phyloP scores from a whole-genome alignment of 1,140 invertebrate species.

The Gryllus bimaculatus region DNA sequence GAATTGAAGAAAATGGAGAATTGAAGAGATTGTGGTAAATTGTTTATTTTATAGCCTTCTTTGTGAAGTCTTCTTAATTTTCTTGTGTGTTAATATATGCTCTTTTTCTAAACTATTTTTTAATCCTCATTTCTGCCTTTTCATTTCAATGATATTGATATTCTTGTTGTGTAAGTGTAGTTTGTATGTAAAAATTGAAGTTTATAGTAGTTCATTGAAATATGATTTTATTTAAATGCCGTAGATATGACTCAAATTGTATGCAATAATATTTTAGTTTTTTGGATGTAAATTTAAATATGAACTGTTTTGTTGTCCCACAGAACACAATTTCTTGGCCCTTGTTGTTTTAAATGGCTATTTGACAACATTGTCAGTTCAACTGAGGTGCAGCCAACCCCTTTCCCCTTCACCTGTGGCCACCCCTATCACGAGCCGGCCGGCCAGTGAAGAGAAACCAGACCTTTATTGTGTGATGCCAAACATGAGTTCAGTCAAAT shows the following conservation, averaged over 20 bases:
- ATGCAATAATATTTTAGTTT: no score
- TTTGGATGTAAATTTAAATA: neutral
- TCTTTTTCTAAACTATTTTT: no score
- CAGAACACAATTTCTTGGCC: slow-evolving; percentile 55
- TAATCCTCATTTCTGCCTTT: no score
- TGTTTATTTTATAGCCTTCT: neutral
- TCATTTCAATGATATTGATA: no score
- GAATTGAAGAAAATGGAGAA: neutral
- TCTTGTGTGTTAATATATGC: no score
- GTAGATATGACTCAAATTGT: no score
- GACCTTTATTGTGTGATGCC: slow-evolving; percentile 52
- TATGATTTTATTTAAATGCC: no score
- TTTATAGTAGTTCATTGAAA: no score
- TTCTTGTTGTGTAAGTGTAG: no score
- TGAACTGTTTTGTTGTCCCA: neutral
- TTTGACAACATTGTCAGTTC: slow-evolving; percentile 52
- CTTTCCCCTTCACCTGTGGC: slow-evolving; percentile 35
- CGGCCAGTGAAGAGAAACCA: slow-evolving; percentile 34
- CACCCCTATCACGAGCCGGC: slow-evolving; percentile 28
- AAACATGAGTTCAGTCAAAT: slow-evolving; percentile 57
- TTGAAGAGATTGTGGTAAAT: neutral
- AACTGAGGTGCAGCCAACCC: slow-evolving; percentile 44
- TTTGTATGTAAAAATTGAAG: no score
- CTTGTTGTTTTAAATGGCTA: slow-evolving; percentile 52
- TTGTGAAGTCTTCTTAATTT: no score